Base-by-base conservation (phyloP, 1,140 invertebrate species). In the Batillaria attramentaria region DNA sequence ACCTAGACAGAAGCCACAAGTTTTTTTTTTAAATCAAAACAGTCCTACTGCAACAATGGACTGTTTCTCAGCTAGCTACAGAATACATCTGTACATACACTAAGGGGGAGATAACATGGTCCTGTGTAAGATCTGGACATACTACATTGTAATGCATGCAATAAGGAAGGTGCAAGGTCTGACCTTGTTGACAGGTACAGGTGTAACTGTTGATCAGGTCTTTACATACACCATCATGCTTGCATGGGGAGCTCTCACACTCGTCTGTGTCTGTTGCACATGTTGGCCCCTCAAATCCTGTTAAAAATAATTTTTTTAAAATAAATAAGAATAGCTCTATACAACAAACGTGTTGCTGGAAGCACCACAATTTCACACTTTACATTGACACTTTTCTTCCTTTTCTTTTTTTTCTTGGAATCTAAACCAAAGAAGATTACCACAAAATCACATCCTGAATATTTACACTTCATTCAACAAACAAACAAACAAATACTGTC, bases 191-290 rank as follows among this genome's bases (percentile, higher is more conserved):
- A 84, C 90, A 91, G 0, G 50, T 79, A 77, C 89, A 91, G 20
- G 78, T 69, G 73, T 88, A 90, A 54, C 82, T 83, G 46, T 84
- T 83, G 43, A 85, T 76, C 16, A 74, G 79, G 76, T 90, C 87
- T 2, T 81, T 68, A 81, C 90, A 91, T 13, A 92, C 94, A 8
- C 86, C 89, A 33, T 96, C 96, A 87, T 95, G 94, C 50, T 93
- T 91, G 78, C 87, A 89, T 1, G 85, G 82, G 1, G 77, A 41
- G 54, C 73, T 79, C 33, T 78, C 77, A 68, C 88, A 89, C 62
- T 89, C 87, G 76, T 89, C 79, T 35, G 83, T 84, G 66, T 87
- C 86, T 5, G 79, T 74, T 54, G 81, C 83, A 81, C 86, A 86
- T 28, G 84, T 83, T 35, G 81, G 66, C 20, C 85, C 86, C 35